Evolutionary conservation across 30 jellyfish, hydroid and myxozoan species (phyloP).

Genomic region (Chrysaora quinquecirrha): DNA sequence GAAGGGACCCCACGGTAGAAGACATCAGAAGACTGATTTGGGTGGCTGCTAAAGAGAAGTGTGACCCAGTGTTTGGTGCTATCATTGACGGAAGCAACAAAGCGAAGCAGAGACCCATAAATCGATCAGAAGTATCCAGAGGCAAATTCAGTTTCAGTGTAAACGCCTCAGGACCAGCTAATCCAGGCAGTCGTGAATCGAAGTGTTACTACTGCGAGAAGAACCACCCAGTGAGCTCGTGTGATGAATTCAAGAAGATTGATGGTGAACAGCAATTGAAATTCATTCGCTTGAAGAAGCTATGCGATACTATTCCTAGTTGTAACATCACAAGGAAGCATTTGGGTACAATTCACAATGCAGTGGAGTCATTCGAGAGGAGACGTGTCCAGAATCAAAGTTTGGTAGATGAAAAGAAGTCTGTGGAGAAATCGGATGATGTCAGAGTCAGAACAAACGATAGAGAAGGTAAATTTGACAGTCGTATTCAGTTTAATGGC

Average conservation of each 20-base stretch:
- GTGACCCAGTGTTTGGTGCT: slow-evolving; percentile 49
- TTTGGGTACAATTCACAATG: slow-evolving; percentile 20
- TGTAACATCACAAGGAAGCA: slow-evolving; percentile 40
- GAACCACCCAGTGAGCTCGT: slow-evolving; percentile 17
- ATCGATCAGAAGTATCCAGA: neutral
- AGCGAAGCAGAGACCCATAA: neutral
- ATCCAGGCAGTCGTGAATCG: neutral
- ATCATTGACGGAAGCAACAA: slow-evolving; percentile 11
- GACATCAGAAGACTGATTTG: slow-evolving; percentile 50
- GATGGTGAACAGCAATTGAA: slow-evolving; percentile 29
- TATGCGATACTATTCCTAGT: slow-evolving; percentile 36
- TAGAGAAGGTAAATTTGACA: neutral
- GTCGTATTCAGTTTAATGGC: slow-evolving; percentile 37
- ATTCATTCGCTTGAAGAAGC: slow-evolving; percentile 22
- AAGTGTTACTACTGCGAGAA: slow-evolving; percentile 30
- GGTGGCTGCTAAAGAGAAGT: slow-evolving; percentile 21
- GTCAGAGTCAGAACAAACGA: neutral
- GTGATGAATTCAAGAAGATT: slow-evolving; percentile 8
- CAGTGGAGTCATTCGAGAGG: slow-evolving; percentile 29
- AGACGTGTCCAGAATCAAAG: slow-evolving; percentile 1
- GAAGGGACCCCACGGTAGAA: slow-evolving; percentile 39
- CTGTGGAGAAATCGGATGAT: neutral
- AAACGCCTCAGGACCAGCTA: slow-evolving; percentile 9
- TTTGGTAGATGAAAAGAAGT: neutral
- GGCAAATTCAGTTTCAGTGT: slow-evolving; percentile 45